Conservation (phyloP, 2,797 vertebrate species). For the Protosalanx chinensis region DNA sequence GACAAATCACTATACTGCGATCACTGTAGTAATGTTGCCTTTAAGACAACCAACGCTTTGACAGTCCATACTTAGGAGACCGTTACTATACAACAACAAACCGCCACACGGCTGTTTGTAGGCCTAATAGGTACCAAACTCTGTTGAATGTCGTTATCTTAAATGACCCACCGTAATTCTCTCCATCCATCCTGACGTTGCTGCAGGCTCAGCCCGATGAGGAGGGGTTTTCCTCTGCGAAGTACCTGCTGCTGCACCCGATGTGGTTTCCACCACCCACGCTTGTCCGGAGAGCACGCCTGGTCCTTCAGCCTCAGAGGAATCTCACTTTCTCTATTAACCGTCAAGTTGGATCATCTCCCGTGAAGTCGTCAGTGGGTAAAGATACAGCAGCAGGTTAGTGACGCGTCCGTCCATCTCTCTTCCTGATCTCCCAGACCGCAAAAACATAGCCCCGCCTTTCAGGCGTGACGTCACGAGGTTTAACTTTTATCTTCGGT, state of each 20-base stretch:
- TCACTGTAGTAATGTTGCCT: not conserved
- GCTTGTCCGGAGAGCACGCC: not conserved
- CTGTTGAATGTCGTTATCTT: not conserved
- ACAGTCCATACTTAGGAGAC: not conserved
- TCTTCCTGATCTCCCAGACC: not conserved
- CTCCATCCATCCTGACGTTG: conserved; percentile 68
- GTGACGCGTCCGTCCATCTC: not conserved
- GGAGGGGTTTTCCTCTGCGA: conserved; percentile 27
- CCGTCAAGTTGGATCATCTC: not conserved
- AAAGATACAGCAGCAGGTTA: not conserved
- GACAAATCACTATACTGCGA: not conserved
- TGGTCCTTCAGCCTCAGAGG: conserved; percentile 1
- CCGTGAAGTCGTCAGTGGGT: not conserved
- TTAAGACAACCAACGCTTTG: not conserved
- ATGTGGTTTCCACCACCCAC: conserved; percentile 8
- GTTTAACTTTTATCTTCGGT: not conserved
- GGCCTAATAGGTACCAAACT: not conserved
- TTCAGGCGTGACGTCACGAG: conserved; percentile 28
- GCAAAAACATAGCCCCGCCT: conserved; percentile 15
- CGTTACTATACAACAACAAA: not conserved
- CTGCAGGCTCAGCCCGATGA: conserved; percentile 44
- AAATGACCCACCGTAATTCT: conserved; percentile 61
- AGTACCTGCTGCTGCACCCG: conserved; percentile 32
- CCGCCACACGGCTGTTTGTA: not conserved
- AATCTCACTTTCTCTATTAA: conserved; percentile 13